These are phyloP conservation scores for Ophion ellenae DNA, from an alignment of 2,888 invertebrate genomes.

Conservation along the genomic window DNA sequence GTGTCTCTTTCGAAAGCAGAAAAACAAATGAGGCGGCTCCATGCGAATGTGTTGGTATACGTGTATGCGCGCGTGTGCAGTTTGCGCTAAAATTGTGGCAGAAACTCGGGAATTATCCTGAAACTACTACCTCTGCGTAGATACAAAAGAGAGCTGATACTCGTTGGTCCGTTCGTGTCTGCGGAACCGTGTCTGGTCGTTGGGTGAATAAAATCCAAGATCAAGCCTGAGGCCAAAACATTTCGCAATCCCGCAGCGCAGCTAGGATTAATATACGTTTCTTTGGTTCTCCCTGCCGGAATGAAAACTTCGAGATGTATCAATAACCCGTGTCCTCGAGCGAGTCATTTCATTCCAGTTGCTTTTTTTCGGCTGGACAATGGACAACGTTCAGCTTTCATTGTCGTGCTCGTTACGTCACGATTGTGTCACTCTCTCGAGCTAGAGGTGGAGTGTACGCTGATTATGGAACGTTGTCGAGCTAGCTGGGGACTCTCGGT, in stretches of 20 bases:
- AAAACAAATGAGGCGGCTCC: constrained; percentile 39
- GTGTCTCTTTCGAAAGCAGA: constrained; percentile 71
- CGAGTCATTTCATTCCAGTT: constrained; percentile 24
- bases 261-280: constrained; percentile 45
- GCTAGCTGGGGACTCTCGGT: constrained; percentile 19
- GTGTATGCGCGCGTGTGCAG: not conserved
- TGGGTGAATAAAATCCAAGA: constrained; percentile 30
- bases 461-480: constrained; percentile 73
- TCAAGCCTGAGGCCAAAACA: constrained; percentile 14
- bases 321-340: constrained; percentile 52
- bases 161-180: not conserved
- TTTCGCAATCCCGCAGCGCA: constrained; percentile 9
- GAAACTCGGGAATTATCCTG: constrained; percentile 32
- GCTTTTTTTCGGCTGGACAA: constrained; percentile 11
- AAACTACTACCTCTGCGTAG: constrained; percentile 26
- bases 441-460: constrained; percentile 29
- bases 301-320: constrained; percentile 33
- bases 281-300: constrained; percentile 8
- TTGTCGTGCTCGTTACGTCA: constrained; percentile 76
- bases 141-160: not conserved
- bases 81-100: constrained; percentile 7
- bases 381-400: constrained; percentile 41
- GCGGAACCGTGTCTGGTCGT: constrained; percentile 4
- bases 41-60: not conserved
- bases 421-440: constrained; percentile 72